These are phyloP conservation scores for Pachyuromys duprasi DNA, from an alignment of 2,797 vertebrate species.

Conservation along the genomic window DNA sequence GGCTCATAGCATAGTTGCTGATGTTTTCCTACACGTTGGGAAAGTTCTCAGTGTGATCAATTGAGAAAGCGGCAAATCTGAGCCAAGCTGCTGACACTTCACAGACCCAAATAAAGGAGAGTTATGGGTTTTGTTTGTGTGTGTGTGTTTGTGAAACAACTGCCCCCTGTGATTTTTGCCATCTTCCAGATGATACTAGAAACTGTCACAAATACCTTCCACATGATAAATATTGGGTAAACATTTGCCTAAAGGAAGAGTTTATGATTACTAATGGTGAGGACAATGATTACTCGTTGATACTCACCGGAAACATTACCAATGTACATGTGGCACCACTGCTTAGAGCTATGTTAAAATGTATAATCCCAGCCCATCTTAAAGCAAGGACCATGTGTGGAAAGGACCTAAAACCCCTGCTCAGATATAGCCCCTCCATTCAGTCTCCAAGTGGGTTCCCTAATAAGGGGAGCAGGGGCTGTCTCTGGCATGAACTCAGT, in stretches of 20 bases:
- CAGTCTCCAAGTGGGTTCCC: too few relatives aligned
- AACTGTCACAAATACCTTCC: not conserved
- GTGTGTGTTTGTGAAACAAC: not conserved
- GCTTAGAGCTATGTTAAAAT: not conserved
- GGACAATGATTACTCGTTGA: not conserved
- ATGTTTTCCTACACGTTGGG: not conserved
- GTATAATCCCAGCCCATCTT: not conserved
- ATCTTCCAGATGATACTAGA: not conserved
- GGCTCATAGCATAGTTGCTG: fast-evolving
- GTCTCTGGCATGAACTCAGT: too few relatives aligned
- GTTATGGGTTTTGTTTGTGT: not conserved
- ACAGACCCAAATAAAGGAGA: not conserved
- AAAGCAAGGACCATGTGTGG: not conserved
- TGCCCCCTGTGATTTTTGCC: not conserved
- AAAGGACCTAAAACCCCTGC: too few relatives aligned
- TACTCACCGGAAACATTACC: not conserved
- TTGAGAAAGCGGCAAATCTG: too few relatives aligned
- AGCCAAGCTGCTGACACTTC: not conserved
- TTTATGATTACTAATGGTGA: not conserved
- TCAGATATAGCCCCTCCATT: too few relatives aligned
- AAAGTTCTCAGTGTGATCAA: not conserved
- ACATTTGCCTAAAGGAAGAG: not conserved
- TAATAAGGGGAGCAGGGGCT: too few relatives aligned
- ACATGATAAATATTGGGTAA: not conserved
- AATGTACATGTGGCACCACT: not conserved